Evolutionary conservation across 1,140 invertebrate genomes (phyloP), one percentile per base, ranked within the genome.

Genomic region (Leptinotarsa lineolata): DNA sequence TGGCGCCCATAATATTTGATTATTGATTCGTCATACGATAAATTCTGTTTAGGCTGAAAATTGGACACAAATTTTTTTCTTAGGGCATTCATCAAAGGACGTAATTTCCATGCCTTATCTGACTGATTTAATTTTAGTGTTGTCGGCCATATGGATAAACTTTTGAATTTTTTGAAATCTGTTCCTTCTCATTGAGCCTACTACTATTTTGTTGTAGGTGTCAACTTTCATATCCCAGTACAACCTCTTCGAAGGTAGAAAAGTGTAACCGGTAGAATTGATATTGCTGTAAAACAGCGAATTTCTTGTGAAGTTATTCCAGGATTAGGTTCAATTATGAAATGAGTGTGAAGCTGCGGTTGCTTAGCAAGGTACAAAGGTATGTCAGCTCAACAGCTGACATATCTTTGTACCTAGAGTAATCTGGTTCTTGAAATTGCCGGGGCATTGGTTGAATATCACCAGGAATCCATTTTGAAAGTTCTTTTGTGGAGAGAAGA

Each of bases 1-100:
- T 46, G 45, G 45, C 45, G 13, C 13, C 80, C 82, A 74, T 76
- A 83, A 76, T 82, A 81, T 74, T 74, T 76, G 3, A 81, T 72
- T 73, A 81, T 79, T 12, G 59, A 73, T 60, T 80, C 79, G 70
- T 79, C 78, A 45, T 68, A 76, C 48, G 69, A 21, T 24, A 46
- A 46, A 46, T 46, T 46, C 45, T 46, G 45, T 6, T 6, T 13
- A 6, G 45, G 45, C 13, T 46, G 45, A 46, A 46, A 46, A 46
- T 46, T 46, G 45, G 45, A 46, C 45, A 46, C 5, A 46, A 5
- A 77, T 65, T 68, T 75, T 18, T 75, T 65, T 71, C 74, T 70
- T 21, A 78, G 16, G 44, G 22, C 44, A 72, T 48, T 48, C 46
- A 48, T 48, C 0, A 48, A 8, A 48, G 46, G 46, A 11, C 46